Evolutionary conservation across 2,888 invertebrate genomes (phyloP), one percentile per base, ranked within the genome.

Genomic region (Chorisops tibialis): DNA sequence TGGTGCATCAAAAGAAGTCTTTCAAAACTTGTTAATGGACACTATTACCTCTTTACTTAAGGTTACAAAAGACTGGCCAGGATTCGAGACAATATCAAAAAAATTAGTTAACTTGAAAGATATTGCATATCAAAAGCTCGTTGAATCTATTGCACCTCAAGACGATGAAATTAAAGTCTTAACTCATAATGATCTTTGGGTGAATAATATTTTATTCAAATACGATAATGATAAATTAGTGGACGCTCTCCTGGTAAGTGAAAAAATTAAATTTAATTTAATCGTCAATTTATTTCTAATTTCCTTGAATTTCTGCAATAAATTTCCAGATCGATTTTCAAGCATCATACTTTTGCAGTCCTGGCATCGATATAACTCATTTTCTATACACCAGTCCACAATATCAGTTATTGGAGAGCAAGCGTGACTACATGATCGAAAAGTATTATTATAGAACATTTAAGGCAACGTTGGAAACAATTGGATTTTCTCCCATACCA

Each of bases 181-280:
- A 12, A 81, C 81, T 67, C 82, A 82, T 63, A 82, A 82, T 2
- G 82, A 82, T 69, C 69, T 81, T 4, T 82, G 82, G 82, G 73
- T 79, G 0, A 81, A 81, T 65, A 82, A 82, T 66, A 76, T 82
- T 68, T 75, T 82, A 68, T 82, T 82, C 64, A 78, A 79, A 67
- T 79, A 79, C 64, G 68, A 76, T 64, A 67, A 73, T 16, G 63
- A 70, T 22, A 72, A 71, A 19, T 70, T 79, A 7, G 68, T 70
- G 47, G 78, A 80, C 21, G 72, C 77, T 12, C 73, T 73, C 65
- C 79, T 80, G 63, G 79, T 80, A 70, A 73, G 78, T 73, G 14
- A n/a, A n/a, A n/a, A n/a, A n/a, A n/a, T n/a, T n/a, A n/a, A n/a
- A n/a, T n/a, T n/a, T n/a, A n/a, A n/a, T n/a, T n/a, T n/a, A n/a